These are phyloP conservation scores for Oligia latruncula DNA, from an alignment of 2,888 invertebrate species.

Conservation along the genomic window DNA sequence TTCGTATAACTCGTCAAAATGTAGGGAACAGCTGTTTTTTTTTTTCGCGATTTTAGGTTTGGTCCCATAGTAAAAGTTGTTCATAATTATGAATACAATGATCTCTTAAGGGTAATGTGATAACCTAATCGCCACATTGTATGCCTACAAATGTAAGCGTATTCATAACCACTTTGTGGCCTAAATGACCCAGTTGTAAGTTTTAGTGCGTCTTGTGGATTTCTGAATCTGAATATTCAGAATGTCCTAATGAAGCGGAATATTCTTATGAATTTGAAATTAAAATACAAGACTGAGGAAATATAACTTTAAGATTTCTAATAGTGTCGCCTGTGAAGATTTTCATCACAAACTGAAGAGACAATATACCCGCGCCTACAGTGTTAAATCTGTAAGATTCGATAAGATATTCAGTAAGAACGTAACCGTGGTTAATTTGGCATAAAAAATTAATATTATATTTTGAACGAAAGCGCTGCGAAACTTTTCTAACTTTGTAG, in stretches of 20 bases:
- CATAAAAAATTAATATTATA: conserved; percentile 35
- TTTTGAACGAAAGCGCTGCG: conserved; percentile 26
- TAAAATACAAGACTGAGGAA: not conserved
- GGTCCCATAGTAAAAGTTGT: no score
- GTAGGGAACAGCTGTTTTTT: no score
- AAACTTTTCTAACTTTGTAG: not conserved
- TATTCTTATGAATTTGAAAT: not conserved
- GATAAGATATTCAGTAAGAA: conserved; percentile 47
- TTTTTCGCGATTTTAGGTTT: no score
- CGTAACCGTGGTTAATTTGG: conserved; percentile 15
- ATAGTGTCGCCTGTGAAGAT: not conserved
- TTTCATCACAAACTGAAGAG: not conserved
- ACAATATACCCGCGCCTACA: not conserved
- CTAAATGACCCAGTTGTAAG: not conserved
- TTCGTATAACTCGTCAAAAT: no score
- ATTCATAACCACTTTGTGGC: not conserved
- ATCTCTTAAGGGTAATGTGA: no score
- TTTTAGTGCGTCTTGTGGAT: not conserved
- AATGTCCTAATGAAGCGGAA: not conserved
- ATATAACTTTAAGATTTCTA: not conserved
- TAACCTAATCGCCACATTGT: not conserved
- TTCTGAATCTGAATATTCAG: not conserved
- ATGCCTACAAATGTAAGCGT: not conserved
- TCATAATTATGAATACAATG: no score
- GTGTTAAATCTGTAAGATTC: conserved; percentile 15